Conservation (phyloP, 2,888 invertebrate species). For the Folsomia manolachei region DNA sequence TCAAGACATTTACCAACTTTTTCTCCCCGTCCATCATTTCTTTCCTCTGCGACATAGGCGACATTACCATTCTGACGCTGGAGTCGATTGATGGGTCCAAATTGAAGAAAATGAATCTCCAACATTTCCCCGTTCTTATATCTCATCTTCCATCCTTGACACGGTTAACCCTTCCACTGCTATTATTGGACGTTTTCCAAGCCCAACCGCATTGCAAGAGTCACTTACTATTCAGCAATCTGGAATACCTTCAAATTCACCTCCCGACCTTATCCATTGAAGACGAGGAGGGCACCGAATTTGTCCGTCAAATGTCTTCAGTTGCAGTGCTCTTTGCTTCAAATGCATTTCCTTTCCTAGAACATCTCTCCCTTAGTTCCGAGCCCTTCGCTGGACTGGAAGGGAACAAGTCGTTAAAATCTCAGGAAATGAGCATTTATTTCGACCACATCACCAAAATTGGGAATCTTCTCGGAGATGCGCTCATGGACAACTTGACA, state of each 20-base stretch:
- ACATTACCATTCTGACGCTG: background rate
- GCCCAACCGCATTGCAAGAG: background rate
- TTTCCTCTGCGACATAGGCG: background rate
- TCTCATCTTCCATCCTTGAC: background rate
- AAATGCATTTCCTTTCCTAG: too few species aligned
- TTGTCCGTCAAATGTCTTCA: background rate
- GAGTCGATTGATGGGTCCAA: background rate
- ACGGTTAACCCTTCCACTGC: background rate
- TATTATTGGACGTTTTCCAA: background rate
- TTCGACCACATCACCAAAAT: background rate
- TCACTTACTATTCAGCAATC: background rate
- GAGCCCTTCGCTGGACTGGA: too few species aligned
- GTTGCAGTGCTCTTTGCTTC: background rate
- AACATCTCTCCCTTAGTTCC: too few species aligned
- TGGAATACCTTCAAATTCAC: background rate
- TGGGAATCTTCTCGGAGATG: background rate
- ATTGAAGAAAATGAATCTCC: background rate
- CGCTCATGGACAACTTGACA: background rate
- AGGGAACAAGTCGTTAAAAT: too few species aligned
- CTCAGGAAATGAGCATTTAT: background rate
- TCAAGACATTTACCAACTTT: background rate
- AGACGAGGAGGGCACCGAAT: background rate
- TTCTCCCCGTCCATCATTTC: background rate
- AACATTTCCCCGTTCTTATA: background rate
- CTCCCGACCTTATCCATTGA: background rate